phyloP scores from a whole-genome alignment of 2,113 vertebrate species.

The Merops nubicus region DNA sequence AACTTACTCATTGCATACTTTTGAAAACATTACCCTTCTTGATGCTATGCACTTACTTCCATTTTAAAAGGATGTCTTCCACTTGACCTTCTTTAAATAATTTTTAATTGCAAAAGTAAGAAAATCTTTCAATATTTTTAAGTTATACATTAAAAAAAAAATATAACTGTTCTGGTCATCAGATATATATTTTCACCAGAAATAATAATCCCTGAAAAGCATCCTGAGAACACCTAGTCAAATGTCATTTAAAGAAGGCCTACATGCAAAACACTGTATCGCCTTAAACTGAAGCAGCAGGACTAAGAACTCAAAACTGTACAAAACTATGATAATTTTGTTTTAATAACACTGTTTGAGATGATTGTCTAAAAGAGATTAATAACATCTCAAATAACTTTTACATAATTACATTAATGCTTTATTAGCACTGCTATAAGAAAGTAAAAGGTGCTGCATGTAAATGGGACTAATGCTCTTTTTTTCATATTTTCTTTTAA shows the following conservation, averaged over 20 bases:
- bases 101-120: background rate
- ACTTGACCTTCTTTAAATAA: background rate
- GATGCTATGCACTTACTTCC: background rate
- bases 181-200: background rate
- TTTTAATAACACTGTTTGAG: background rate
- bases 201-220: background rate
- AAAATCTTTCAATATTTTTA: background rate
- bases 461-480: background rate
- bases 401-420: background rate
- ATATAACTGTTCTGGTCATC: background rate
- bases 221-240: background rate
- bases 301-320: background rate
- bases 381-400: background rate
- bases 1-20: background rate
- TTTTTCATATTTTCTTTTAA: background rate
- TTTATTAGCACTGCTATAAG: background rate
- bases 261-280: background rate
- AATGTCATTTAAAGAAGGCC: background rate
- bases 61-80: background rate
- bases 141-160: background rate
- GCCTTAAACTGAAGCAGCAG: background rate
- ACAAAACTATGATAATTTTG: background rate
- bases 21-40: background rate
- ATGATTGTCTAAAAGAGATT: background rate
- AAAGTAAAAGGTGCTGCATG: background rate